Evolutionary conservation across 2,888 invertebrate species (phyloP).

Genomic region (Eupithecia centaureata): DNA sequence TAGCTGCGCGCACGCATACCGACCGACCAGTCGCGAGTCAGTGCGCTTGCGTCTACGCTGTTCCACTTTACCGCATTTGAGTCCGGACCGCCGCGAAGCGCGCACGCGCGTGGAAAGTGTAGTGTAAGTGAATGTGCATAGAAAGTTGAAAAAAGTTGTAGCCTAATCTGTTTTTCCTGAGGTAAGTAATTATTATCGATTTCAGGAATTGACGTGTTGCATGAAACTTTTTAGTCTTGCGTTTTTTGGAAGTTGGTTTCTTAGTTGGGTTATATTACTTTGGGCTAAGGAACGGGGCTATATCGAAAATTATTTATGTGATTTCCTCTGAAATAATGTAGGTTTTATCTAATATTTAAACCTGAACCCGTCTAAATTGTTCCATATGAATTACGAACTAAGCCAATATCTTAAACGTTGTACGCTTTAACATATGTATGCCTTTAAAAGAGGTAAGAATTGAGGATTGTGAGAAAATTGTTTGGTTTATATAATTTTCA

Average conservation of each 20-base stretch:
- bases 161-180: conserved; percentile 42
- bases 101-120: conserved; percentile 62
- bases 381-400: neutral
- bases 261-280: neutral
- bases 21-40: conserved; percentile 54
- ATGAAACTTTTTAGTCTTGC: conserved; percentile 2
- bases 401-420: neutral
- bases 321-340: neutral
- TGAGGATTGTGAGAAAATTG: neutral
- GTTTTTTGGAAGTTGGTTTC: neutral
- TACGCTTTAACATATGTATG: neutral
- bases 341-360: neutral
- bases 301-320: neutral
- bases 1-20: conserved; percentile 46
- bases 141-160: conserved; percentile 46
- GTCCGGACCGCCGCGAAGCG: conserved; percentile 56
- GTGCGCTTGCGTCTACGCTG: conserved; percentile 71
- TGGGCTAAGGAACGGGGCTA: neutral
- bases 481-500: neutral
- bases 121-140: conserved; percentile 57
- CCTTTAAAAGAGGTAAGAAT: neutral
- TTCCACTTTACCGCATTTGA: conserved; percentile 83
- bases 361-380: neutral
- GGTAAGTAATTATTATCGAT: conserved; percentile 41
- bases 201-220: conserved; percentile 37